These are phyloP conservation scores for Apolygus lucorum DNA, from an alignment of 1,140 invertebrate species.

Conservation along the genomic window DNA sequence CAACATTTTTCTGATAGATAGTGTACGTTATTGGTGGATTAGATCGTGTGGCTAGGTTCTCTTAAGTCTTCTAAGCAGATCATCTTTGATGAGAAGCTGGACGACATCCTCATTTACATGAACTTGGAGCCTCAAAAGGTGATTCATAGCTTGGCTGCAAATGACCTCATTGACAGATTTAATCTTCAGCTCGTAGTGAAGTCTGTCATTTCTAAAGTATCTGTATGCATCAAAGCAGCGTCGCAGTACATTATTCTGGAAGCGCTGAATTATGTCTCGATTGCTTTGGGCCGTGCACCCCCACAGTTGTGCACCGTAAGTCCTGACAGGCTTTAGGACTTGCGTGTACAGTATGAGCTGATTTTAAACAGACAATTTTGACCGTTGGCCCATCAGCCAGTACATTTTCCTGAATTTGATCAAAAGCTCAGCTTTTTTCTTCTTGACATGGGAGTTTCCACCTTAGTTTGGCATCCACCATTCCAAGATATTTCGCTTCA, in stretches of 20 bases:
- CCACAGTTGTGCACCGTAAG: neutral
- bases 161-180: neutral
- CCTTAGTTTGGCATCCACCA: neutral
- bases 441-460: neutral
- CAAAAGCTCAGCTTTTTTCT: neutral
- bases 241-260: neutral
- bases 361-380: neutral
- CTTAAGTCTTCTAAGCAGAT: neutral
- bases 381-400: neutral
- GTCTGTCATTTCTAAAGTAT: neutral
- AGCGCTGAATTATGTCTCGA: neutral
- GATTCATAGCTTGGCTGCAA: neutral
- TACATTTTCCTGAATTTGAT: neutral
- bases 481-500: neutral
- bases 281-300: neutral
- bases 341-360: neutral
- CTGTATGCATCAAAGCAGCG: neutral
- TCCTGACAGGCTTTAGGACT: neutral
- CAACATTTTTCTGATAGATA: no score
- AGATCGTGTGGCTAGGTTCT: neutral
- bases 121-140: neutral
- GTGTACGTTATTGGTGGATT: no score
- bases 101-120: neutral
- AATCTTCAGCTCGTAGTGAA: neutral
- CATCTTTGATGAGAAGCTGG: neutral